phyloP scores from a whole-genome alignment of 2,797 vertebrate genomes.

The Lepus oiostolus region DNA sequence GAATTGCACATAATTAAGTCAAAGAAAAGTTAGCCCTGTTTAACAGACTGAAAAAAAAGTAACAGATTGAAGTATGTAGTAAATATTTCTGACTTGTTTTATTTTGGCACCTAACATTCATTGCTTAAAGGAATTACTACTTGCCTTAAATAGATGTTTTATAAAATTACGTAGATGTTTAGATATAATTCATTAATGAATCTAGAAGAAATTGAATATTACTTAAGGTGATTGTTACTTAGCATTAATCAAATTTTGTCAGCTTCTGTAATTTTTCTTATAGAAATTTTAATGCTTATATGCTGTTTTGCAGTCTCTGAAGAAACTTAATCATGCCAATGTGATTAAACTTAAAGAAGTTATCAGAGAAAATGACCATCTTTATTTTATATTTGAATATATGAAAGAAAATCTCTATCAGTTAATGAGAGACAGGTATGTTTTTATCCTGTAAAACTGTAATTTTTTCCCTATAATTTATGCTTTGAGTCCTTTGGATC shows the following conservation, averaged over 20 bases:
- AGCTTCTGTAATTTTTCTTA: constrained; percentile 11
- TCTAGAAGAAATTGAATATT: constrained; percentile 32
- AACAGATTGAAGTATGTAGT: background rate
- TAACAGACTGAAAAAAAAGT: background rate
- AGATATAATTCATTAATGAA: constrained; percentile 38
- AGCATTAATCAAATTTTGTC: constrained; percentile 23
- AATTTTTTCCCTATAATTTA: background rate
- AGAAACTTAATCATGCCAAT: constrained; percentile 99
- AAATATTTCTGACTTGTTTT: background rate
- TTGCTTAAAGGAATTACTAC: background rate
- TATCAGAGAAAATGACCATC: constrained; percentile 98
- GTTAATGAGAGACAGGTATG: constrained; percentile 98
- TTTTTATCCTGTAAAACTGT: constrained; percentile 36
- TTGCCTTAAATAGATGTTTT: constrained; percentile 44
- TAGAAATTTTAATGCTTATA: constrained; percentile 26
- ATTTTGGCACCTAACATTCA: background rate
- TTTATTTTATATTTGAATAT: constrained; percentile 99
- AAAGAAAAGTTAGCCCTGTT: background rate
- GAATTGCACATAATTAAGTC: background rate
- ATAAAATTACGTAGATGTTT: constrained; percentile 30
- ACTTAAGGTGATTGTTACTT: background rate
- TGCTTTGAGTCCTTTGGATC: background rate
- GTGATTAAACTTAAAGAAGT: constrained; percentile 99
- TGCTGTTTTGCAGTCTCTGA: constrained; percentile 93
- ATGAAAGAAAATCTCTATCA: constrained; percentile 99